Evolutionary conservation across 1,140 invertebrate genomes (phyloP).

Genomic region (Pogonomyrmex barbatus): DNA sequence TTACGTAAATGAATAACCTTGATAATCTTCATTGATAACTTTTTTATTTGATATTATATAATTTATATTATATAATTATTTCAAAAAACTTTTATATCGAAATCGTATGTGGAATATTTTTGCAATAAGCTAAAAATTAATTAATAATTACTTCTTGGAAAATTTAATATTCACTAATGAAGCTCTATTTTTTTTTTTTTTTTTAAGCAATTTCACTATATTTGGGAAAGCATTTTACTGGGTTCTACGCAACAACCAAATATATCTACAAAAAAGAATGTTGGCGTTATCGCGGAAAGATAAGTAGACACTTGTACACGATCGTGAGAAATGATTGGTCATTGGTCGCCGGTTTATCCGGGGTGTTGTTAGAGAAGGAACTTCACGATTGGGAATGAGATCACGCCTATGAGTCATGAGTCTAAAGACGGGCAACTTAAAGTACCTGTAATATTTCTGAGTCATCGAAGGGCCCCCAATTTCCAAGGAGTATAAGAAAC

Average conservation of each 20-base stretch:
- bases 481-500: slow-evolving; percentile 67
- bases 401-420: slow-evolving; percentile 68
- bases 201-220: neutral
- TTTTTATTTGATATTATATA: too few species aligned
- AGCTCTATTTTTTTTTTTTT: neutral
- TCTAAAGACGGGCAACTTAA: slow-evolving; percentile 37
- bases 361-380: slow-evolving; percentile 27
- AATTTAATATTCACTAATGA: neutral
- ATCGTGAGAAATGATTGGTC: slow-evolving; percentile 28
- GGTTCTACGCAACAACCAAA: neutral
- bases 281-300: slow-evolving; percentile 39
- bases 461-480: slow-evolving; percentile 68
- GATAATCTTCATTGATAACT: neutral
- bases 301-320: slow-evolving; percentile 13
- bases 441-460: slow-evolving; percentile 63
- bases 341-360: neutral
- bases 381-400: slow-evolving; percentile 60
- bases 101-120: neutral
- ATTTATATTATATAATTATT: neutral
- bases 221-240: neutral
- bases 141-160: slow-evolving; percentile 9
- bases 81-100: neutral
- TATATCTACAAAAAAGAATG: slow-evolving; percentile 26
- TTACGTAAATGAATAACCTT: neutral
- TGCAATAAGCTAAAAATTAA: neutral